Evolutionary conservation across 37 sponge, comb jelly and placozoan genomes (phyloP).

Genomic region (Agelas oroides): DNA sequence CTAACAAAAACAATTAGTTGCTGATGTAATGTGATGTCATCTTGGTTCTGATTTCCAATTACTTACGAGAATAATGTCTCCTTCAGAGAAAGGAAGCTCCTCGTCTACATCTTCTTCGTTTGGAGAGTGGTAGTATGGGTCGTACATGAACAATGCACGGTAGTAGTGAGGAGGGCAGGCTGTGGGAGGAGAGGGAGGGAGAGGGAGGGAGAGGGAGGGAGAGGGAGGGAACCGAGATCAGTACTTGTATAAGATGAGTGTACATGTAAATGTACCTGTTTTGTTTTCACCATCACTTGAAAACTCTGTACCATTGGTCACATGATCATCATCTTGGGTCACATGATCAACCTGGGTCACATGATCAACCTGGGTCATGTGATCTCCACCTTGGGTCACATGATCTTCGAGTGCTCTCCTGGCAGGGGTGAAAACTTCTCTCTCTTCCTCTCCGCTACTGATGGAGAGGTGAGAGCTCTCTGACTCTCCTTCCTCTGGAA

Average conservation of each 20-base stretch:
- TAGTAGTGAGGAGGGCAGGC: constrained; percentile 5
- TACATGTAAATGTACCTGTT: neutral
- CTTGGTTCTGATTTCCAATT: too few species aligned
- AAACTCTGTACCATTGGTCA: too few species aligned
- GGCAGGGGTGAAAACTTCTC: constrained; percentile 10
- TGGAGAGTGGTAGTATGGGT: constrained; percentile 54
- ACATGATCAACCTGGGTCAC: constrained; percentile 14
- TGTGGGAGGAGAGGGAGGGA: too few species aligned
- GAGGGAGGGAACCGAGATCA: constrained; percentile 3
- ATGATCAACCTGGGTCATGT: constrained; percentile 29
- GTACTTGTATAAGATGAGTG: neutral
- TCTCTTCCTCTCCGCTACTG: constrained; percentile 5
- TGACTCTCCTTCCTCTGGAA: neutral
- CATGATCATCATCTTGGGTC: too few species aligned
- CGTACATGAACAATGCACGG: constrained; percentile 45
- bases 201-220: too few species aligned
- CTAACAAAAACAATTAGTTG: too few species aligned
- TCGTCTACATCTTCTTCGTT: constrained; percentile 45
- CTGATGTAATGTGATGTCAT: too few species aligned
- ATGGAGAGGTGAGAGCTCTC: neutral
- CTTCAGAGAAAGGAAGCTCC: constrained; percentile 53
- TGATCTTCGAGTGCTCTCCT: constrained; percentile 11
- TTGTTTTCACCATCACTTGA: neutral
- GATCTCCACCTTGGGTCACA: constrained; percentile 6
- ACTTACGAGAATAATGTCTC: constrained; percentile 65